These are phyloP conservation scores for Cavia aperea DNA, from an alignment of 2,113 vertebrate species.

Conservation along the genomic window DNA sequence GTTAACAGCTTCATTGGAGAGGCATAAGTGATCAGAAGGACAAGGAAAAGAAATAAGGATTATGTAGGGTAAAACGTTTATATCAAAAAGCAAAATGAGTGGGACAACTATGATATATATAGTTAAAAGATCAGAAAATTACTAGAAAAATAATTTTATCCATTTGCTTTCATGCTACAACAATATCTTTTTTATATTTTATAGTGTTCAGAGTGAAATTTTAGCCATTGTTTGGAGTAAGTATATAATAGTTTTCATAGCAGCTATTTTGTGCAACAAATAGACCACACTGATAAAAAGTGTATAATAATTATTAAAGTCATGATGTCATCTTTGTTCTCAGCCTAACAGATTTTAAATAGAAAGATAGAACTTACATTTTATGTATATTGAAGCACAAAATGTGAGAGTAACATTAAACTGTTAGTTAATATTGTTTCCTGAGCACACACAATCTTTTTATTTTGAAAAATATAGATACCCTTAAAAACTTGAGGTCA, in stretches of 20 bases:
- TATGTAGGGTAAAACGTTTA: background rate
- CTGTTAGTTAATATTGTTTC: background rate
- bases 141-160: background rate
- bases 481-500: background rate
- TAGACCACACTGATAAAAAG: background rate
- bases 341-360: background rate
- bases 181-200: background rate
- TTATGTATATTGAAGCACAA: background rate
- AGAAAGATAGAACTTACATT: background rate
- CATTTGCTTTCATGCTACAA: background rate
- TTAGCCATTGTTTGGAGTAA: background rate
- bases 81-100: background rate
- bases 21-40: background rate
- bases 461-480: background rate
- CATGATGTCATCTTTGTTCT: background rate
- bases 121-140: background rate
- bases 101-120: background rate
- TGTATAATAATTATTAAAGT: background rate
- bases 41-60: background rate
- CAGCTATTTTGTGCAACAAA: background rate
- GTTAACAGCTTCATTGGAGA: background rate
- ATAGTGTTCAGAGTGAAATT: fast-evolving
- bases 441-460: background rate
- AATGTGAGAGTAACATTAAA: background rate
- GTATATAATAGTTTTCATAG: background rate